Percentiles rank a stretch among this genome's conserved stretches.
These are phyloP conservation scores for Meriones unguiculatus DNA, from an alignment of 2,113 vertebrate genomes.

Conservation along the genomic window DNA sequence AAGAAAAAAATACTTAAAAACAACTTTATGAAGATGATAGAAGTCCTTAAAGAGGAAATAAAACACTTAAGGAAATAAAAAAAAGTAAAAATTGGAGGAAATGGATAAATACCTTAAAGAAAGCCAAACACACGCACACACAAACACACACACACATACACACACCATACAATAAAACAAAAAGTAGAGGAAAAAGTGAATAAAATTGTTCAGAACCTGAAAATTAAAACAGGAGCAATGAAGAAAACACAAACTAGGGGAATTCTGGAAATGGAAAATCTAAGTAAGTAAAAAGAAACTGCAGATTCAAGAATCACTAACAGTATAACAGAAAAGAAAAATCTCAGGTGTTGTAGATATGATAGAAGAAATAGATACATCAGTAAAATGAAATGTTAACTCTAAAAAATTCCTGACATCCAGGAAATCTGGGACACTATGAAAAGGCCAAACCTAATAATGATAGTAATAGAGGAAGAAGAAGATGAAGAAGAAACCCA, in stretches of 20 bases:
- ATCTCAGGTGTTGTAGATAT: neutral
- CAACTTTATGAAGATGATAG: no score
- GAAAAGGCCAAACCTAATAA: neutral
- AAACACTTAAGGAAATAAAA: no score
- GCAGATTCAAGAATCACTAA: neutral
- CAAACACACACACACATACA: no score
- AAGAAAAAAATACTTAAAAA: no score
- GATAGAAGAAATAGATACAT: neutral
- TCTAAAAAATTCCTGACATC: neutral
- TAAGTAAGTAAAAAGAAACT: neutral
- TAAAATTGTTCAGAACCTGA: no score
- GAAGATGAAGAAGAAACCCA: neutral
- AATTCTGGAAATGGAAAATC: neutral
- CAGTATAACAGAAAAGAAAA: neutral
- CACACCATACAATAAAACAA: no score
- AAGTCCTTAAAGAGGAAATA: no score
- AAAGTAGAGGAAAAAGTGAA: no score
- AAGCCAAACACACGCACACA: no score
- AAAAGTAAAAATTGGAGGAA: no score
- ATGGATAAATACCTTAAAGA: no score
- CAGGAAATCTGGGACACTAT: neutral
- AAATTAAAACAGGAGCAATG: no score
- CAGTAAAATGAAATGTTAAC: neutral
- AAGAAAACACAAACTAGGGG: neutral
- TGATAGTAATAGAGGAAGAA: neutral